Evolutionary conservation across 2,888 invertebrate species (phyloP).

Genomic region (Idaea aversata): DNA sequence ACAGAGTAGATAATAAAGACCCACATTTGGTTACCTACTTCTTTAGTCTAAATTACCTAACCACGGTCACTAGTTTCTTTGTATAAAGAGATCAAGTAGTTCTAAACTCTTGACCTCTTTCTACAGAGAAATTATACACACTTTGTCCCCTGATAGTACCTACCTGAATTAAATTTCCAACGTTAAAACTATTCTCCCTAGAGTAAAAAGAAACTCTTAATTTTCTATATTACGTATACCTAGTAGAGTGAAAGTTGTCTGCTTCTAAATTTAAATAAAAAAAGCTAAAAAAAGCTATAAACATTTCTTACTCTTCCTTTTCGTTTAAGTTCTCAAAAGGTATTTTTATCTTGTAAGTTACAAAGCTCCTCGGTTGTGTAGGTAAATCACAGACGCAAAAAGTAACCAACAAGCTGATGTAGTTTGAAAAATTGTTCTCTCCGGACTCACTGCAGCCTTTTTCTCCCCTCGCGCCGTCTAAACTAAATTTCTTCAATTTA

Average conservation of each 20-base stretch:
- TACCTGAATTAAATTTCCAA: no score
- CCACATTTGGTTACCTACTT: no score
- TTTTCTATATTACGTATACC: neutral
- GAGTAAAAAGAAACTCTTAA: neutral
- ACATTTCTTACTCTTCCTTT: conserved; percentile 5
- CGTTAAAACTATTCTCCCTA: neutral
- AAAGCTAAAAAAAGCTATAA: conserved; percentile 4
- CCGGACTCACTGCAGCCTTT: conserved; percentile 55
- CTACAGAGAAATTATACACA: no score
- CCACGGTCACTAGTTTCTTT: no score
- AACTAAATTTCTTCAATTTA: conserved; percentile 62
- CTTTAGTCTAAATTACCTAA: no score
- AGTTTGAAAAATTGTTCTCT: conserved; percentile 69
- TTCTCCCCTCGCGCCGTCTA: conserved; percentile 45
- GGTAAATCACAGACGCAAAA: conserved; percentile 63
- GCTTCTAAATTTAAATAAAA: conserved; percentile 8
- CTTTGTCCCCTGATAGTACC: no score
- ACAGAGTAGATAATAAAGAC: no score
- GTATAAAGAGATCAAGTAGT: no score
- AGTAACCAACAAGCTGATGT: conserved; percentile 56
- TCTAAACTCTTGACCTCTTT: no score
- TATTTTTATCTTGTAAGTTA: conserved; percentile 31
- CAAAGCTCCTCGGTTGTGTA: conserved; percentile 28
- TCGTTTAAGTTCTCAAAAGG: conserved; percentile 29
- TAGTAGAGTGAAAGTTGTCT: neutral